These are phyloP conservation scores for Gibbula magus DNA, from an alignment of 2,888 invertebrate species.

Conservation along the genomic window DNA sequence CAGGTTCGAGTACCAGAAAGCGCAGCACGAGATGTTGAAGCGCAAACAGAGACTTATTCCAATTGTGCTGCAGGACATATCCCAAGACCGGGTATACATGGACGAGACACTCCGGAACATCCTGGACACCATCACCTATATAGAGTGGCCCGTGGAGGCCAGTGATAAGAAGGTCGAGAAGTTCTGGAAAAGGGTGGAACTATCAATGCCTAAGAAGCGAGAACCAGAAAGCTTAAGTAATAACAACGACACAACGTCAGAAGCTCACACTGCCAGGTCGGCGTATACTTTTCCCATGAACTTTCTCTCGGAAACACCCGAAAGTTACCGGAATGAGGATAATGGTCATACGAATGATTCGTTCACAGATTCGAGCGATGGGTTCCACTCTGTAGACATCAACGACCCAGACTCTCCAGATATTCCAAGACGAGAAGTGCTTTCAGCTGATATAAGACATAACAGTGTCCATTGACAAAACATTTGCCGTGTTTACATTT, in stretches of 20 bases:
- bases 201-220: slow-evolving; percentile 62
- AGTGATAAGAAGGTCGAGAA: slow-evolving; percentile 42
- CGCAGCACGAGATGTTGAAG: slow-evolving; percentile 64
- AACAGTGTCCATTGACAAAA: no score
- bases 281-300: not conserved
- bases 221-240: not conserved
- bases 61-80: slow-evolving; percentile 57
- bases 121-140: slow-evolving; percentile 58
- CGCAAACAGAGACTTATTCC: slow-evolving; percentile 64
- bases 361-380: not conserved
- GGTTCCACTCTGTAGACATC: not conserved
- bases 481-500: no score
- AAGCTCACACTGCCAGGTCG: not conserved
- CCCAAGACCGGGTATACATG: slow-evolving; percentile 37
- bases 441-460: no score
- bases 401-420: not conserved
- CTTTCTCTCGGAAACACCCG: not conserved
- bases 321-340: not conserved
- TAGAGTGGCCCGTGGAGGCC: slow-evolving; percentile 54
- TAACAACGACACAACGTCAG: not conserved
- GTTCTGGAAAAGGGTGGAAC: slow-evolving; percentile 60
- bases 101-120: slow-evolving; percentile 57
- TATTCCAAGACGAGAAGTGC: no score
- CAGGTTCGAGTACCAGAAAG: slow-evolving; percentile 63
- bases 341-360: not conserved